phyloP scores from a whole-genome alignment of 2,888 invertebrate species.

The Steinernema carpocapsae region DNA sequence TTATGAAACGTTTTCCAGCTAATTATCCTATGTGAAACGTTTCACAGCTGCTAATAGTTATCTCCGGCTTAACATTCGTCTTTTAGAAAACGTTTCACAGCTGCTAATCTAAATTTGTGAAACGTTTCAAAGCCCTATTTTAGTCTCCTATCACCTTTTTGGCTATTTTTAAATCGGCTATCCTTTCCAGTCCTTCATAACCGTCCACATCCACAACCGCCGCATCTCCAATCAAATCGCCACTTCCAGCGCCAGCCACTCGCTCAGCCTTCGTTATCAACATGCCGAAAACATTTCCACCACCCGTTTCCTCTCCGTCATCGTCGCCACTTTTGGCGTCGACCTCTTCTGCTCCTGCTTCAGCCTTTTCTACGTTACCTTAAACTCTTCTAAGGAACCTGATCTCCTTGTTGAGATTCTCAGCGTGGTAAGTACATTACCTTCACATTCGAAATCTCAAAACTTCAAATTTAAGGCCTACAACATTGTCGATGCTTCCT shows the following conservation, averaged over 20 bases:
- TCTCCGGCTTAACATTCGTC: background rate
- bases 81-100: too few species aligned
- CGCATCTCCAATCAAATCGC: background rate
- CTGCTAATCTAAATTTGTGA: too few species aligned
- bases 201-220: conserved; percentile 13
- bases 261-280: conserved; percentile 25
- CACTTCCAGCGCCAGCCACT: background rate
- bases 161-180: background rate
- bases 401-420: background rate
- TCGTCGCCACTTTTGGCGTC: conserved; percentile 27
- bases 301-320: conserved; percentile 28
- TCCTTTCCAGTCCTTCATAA: conserved; percentile 9
- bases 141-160: background rate
- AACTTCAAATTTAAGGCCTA: background rate
- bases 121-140: too few species aligned
- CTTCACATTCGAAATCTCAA: background rate
- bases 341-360: conserved; percentile 33
- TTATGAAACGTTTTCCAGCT: too few species aligned
- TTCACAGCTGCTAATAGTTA: background rate
- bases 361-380: conserved; percentile 27
- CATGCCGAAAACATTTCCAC: conserved; percentile 27
- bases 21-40: too few species aligned
- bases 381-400: background rate
- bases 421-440: background rate
- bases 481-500: conserved; percentile 32